Conservation (phyloP, 2,797 vertebrate species). For the Arrhamphus sclerolepis region DNA sequence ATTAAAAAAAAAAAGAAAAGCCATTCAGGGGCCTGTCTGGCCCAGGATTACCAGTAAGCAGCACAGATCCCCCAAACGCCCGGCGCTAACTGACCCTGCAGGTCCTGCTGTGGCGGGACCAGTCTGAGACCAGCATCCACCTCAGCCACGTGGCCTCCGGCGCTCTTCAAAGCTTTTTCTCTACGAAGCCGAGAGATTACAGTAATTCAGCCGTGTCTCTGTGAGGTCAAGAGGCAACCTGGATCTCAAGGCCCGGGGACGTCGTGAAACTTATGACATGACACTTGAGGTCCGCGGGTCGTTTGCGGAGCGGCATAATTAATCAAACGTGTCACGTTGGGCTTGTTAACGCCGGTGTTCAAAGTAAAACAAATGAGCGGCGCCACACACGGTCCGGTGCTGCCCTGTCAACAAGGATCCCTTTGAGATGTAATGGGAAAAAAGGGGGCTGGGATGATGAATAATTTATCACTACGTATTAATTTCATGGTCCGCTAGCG, state of each 20-base stretch:
- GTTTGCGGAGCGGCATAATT: constrained; percentile 63
- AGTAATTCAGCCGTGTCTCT: constrained; percentile 46
- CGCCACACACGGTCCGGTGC: constrained; percentile 51
- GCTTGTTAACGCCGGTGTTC: constrained; percentile 75
- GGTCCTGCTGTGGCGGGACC: too few species aligned
- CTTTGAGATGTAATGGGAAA: constrained; percentile 67
- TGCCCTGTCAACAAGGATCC: constrained; percentile 72
- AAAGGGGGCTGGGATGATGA: constrained; percentile 62
- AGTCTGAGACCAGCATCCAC: too few species aligned
- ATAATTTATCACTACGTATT: constrained; percentile 75
- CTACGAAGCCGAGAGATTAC: constrained; percentile 51
- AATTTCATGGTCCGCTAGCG: constrained; percentile 70
- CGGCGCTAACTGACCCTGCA: too few species aligned
- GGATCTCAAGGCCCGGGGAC: constrained; percentile 53
- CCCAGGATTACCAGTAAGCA: too few species aligned
- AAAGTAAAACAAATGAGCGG: constrained; percentile 70
- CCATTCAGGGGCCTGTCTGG: too few species aligned
- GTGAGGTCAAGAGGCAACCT: constrained; percentile 47
- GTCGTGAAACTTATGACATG: constrained; percentile 38
- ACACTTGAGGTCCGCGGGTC: constrained; percentile 61
- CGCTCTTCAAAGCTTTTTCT: constrained; percentile 40
- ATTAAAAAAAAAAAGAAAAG: too few species aligned
- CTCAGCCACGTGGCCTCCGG: constrained; percentile 45
- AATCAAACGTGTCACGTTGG: constrained; percentile 65
- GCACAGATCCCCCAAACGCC: constrained; percentile 6